phyloP scores from a whole-genome alignment of 2,113 vertebrate species.

The Anolis carolinensis region DNA sequence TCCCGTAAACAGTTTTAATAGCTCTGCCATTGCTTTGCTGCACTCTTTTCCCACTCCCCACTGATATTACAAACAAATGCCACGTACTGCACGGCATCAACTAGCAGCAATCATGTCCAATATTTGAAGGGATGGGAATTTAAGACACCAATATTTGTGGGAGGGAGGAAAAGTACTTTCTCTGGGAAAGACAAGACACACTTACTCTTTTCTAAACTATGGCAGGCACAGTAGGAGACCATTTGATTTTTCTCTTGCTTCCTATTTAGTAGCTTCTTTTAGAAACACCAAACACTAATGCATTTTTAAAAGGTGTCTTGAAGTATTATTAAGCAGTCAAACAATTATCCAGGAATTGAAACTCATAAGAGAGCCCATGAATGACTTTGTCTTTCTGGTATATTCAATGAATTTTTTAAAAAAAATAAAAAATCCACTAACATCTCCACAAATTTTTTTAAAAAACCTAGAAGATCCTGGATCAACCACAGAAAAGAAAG shows the following conservation, averaged over 20 bases:
- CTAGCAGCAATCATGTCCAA: neutral
- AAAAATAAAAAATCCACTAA: neutral
- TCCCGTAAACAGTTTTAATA: slow-evolving; percentile 5
- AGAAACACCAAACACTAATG: neutral
- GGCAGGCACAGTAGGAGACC: neutral
- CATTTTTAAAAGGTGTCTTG: neutral
- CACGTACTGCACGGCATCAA: neutral
- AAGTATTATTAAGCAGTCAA: neutral
- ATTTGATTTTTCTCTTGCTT: neutral
- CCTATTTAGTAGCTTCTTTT: neutral
- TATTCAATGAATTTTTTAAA: neutral
- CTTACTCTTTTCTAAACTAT: neutral
- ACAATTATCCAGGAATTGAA: neutral
- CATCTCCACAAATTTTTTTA: neutral
- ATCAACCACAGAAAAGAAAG: neutral
- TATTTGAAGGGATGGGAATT: neutral
- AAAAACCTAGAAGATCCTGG: no score
- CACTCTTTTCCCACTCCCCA: neutral
- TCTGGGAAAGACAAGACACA: slow-evolving; percentile 9
- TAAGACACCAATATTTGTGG: slow-evolving; percentile 1
- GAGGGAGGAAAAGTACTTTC: slow-evolving; percentile 16
- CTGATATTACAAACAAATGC: neutral
- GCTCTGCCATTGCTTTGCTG: neutral
- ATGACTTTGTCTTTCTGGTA: slow-evolving; percentile 8
- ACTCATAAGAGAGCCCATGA: neutral